Evolutionary conservation across 2,113 vertebrate species (phyloP).

Genomic region (Etheostoma spectabile): DNA sequence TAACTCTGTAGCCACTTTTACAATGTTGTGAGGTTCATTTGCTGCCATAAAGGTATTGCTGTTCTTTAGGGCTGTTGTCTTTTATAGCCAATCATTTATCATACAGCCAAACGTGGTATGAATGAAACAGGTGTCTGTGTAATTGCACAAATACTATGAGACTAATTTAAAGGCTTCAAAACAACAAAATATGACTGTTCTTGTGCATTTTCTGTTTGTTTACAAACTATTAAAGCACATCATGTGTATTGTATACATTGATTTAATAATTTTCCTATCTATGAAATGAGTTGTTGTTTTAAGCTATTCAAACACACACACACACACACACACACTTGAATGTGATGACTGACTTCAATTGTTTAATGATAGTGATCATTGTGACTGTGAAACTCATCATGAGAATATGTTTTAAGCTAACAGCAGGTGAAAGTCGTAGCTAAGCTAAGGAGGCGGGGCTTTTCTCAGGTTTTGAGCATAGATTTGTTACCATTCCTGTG

Average conservation of each 20-base stretch:
- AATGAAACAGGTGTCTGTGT: slow-evolving; percentile 62
- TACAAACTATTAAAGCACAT: slow-evolving; percentile 91
- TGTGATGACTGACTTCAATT: background rate
- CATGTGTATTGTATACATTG: slow-evolving; percentile 86
- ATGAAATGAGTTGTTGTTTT: background rate
- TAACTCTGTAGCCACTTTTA: slow-evolving; percentile 52
- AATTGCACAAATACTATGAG: slow-evolving; percentile 59
- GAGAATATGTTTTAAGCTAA: background rate
- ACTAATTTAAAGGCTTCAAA: slow-evolving; percentile 81
- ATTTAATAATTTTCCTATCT: slow-evolving; percentile 33
- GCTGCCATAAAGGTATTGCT: slow-evolving; percentile 56
- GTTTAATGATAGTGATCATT: background rate
- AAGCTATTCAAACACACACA: no score
- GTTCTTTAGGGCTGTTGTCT: slow-evolving; percentile 54
- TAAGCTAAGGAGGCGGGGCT: no score
- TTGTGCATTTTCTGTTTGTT: slow-evolving; percentile 85
- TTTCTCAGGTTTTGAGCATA: no score
- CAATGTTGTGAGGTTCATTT: slow-evolving; percentile 49
- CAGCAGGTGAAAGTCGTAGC: no score
- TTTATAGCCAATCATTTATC: slow-evolving; percentile 34
- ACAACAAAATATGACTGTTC: slow-evolving; percentile 86
- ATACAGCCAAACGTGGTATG: slow-evolving; percentile 60
- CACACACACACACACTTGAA: background rate
- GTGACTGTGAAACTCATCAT: background rate
- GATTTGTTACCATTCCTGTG: no score